Conservation (phyloP, 2,797 vertebrate species). For the Agapornis canus region DNA sequence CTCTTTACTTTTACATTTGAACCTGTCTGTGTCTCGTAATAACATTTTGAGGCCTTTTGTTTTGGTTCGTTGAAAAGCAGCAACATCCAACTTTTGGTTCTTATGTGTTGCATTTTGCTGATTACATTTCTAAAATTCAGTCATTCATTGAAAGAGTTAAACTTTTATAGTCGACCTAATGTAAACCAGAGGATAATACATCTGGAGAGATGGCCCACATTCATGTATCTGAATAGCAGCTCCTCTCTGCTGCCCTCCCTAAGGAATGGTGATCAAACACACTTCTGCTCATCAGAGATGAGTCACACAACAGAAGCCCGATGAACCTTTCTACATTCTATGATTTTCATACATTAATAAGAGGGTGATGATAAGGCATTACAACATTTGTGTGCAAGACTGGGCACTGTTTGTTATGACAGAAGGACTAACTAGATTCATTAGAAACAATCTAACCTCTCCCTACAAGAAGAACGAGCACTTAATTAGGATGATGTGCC, state of each 20-base stretch:
- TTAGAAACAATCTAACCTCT: background rate
- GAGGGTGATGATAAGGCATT: slow-evolving; percentile 65
- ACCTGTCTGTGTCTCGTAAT: background rate
- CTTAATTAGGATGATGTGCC: background rate
- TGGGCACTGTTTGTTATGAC: slow-evolving; percentile 11
- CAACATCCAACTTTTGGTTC: background rate
- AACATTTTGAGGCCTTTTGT: background rate
- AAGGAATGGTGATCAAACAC: background rate
- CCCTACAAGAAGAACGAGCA: background rate
- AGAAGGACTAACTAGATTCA: background rate
- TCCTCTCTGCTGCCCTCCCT: slow-evolving; percentile 2
- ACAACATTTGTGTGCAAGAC: slow-evolving; percentile 19
- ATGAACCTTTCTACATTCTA: slow-evolving; percentile 20
- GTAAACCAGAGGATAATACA: background rate
- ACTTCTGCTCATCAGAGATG: background rate
- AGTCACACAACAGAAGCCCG: slow-evolving; percentile 22
- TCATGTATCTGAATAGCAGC: background rate
- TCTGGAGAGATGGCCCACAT: background rate
- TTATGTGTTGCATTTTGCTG: background rate
- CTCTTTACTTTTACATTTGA: background rate
- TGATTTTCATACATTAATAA: slow-evolving; percentile 40
- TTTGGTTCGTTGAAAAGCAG: background rate
- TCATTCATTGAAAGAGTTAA: background rate
- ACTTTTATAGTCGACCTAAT: background rate
- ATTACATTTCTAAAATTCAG: background rate